Evolutionary conservation across 2,888 invertebrate species (phyloP), one percentile per base, ranked within the genome.

Genomic region (Lasioglossum zephyrum): DNA sequence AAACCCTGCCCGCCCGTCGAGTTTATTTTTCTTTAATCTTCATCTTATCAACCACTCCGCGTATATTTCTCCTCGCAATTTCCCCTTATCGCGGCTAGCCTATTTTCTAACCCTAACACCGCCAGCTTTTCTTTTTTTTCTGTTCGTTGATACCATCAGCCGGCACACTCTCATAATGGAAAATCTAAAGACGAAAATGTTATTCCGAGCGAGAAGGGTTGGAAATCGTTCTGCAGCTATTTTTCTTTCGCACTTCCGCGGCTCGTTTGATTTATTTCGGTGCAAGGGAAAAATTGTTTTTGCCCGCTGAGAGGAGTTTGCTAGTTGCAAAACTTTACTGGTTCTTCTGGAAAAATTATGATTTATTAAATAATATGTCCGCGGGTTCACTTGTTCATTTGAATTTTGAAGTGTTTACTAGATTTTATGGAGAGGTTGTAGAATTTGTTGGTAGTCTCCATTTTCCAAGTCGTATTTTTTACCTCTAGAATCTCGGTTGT

Each of bases 1-100:
- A 60, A 31, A 31, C 5, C n/a, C 60, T 26, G 60, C 60, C 13
- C 13, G 5, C 13, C 26, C 26, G 26, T 13, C 22, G 53, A 53
- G 53, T 60, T 60, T 60, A 60, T 60, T 60, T 60, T 60, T 26
- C n/a, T 60, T 60, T 60, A 60, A 60, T 60, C 60, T 60, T 2
- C 60, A 13, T 26, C 60, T 60, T 60, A 60, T 60, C 60, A 26
- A 26, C 26, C 60, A 4, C 26, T 0, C 4, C 60, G 26, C n/a
- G 13, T 60, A 53, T 26, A 60, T 60, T 60, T 60, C 60, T 26
- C 26, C 26, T 26, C 60, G 60, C 60, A 26, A 60, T 60, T 60
- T 60, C 60, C 60, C 60, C n/a, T 60, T 60, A 60, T 60, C 60
- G 60, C 26, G 60, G 13, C 60, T 5, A 60, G 26, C 13, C 60